Conservation (phyloP, 2,797 vertebrate species). For the Lerista edwardsae region DNA sequence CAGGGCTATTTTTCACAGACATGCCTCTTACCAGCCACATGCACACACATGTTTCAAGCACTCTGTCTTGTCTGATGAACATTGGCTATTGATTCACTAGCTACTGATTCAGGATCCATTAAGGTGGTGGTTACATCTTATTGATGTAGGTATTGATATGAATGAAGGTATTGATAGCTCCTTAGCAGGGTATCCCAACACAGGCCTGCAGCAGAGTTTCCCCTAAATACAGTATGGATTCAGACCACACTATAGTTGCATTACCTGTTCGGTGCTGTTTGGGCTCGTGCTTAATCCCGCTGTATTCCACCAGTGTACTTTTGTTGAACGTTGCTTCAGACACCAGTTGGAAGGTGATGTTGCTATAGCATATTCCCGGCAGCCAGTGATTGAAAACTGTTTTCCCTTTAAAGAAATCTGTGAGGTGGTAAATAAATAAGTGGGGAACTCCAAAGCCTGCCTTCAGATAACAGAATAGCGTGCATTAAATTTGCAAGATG, state of each 20-base stretch:
- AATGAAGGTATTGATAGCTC: no score
- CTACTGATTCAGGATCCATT: no score
- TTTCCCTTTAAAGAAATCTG: conserved; percentile 92
- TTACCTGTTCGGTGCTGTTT: conserved; percentile 90
- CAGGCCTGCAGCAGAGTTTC: background rate
- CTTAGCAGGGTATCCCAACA: background rate
- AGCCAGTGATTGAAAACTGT: conserved; percentile 97
- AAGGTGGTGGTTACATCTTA: no score
- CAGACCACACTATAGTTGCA: accelerated
- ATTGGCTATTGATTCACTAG: no score
- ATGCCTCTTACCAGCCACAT: no score
- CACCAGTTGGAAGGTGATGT: conserved; percentile 94
- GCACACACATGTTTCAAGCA: no score
- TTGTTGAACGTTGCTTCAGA: conserved; percentile 90
- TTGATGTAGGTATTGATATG: no score
- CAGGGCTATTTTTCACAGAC: no score
- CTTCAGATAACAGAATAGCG: conserved; percentile 6
- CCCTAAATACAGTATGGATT: background rate
- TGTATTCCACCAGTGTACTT: conserved; percentile 83
- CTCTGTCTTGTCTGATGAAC: no score
- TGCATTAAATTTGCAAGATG: conserved; percentile 27
- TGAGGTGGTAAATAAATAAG: conserved; percentile 41
- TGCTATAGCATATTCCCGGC: conserved; percentile 90
- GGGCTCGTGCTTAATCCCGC: conserved; percentile 85
- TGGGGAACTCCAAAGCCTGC: conserved; percentile 31